phyloP scores from a whole-genome alignment of 2,797 vertebrate species.

The Uromys caudimaculatus region DNA sequence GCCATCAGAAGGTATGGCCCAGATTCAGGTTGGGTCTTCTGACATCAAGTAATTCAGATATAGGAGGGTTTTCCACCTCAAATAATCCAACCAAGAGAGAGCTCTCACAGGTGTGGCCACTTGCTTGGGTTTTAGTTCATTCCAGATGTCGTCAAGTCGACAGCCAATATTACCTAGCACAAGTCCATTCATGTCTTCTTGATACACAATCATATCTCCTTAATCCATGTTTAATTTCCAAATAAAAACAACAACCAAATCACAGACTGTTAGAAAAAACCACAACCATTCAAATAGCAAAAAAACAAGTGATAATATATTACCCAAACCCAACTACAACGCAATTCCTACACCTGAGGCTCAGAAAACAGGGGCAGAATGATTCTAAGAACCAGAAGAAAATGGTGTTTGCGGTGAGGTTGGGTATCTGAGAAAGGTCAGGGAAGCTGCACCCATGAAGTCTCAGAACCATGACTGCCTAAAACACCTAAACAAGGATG shows the following conservation, averaged over 20 bases:
- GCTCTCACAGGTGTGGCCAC: neutral
- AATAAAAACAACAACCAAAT: neutral
- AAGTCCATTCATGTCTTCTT: neutral
- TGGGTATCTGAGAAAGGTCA: too few species aligned
- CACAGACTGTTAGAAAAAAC: neutral
- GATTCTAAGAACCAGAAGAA: too few species aligned
- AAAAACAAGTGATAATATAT: neutral
- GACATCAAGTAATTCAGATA: neutral
- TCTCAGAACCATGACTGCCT: neutral
- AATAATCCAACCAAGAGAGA: neutral
- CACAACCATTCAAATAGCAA: neutral
- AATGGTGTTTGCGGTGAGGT: neutral
- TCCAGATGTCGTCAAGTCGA: neutral
- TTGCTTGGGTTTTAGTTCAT: neutral
- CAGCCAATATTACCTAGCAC: neutral
- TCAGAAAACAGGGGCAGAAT: neutral
- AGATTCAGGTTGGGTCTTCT: neutral
- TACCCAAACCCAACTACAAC: neutral
- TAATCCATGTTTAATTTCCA: neutral
- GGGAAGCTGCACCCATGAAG: neutral
- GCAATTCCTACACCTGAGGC: too few species aligned
- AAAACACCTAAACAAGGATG: neutral
- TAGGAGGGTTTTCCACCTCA: neutral
- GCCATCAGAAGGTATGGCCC: neutral
- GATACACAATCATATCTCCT: neutral